Percentiles rank a stretch among this genome's conserved stretches.
phyloP scores from a whole-genome alignment of 2,888 invertebrate species.

The Metopia argyrocephala region DNA sequence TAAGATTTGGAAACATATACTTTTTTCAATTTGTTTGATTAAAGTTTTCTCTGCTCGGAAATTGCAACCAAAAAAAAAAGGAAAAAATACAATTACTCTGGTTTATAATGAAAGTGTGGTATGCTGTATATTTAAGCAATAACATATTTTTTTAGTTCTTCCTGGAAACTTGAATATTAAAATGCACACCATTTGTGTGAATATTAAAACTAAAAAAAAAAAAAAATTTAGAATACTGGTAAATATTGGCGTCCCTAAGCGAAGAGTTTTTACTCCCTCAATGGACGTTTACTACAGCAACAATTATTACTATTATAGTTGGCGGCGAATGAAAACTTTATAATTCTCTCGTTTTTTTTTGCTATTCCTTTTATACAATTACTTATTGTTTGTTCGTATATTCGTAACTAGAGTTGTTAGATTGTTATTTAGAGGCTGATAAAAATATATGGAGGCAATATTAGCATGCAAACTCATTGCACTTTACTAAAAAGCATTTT shows the following conservation, averaged over 20 bases:
- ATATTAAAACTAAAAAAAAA: not conserved
- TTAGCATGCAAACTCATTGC: constrained; percentile 59
- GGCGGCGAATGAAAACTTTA: constrained; percentile 51
- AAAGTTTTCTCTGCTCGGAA: too few relatives aligned
- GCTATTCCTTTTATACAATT: not conserved
- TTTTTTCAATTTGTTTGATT: too few relatives aligned
- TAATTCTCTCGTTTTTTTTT: constrained; percentile 34
- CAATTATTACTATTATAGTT: constrained; percentile 39
- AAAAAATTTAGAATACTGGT: constrained; percentile 7
- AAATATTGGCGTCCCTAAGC: constrained; percentile 54
- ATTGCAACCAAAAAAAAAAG: too few relatives aligned
- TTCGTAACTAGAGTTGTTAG: not conserved
- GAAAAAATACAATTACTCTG: not conserved
- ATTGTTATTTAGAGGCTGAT: constrained; percentile 29
- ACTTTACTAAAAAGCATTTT: constrained; percentile 62
- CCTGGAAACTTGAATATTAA: too few relatives aligned
- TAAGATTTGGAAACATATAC: too few relatives aligned
- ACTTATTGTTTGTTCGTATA: not conserved
- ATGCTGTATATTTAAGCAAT: constrained; percentile 21
- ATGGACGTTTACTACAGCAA: constrained; percentile 13
- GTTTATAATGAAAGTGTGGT: constrained; percentile 8
- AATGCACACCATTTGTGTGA: too few relatives aligned
- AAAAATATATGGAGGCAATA: constrained; percentile 50
- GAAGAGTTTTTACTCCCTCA: constrained; percentile 44
- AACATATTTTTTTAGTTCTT: not conserved